These are phyloP conservation scores for Rhyzopertha dominica DNA, from an alignment of 1,140 invertebrate genomes.

Conservation along the genomic window DNA sequence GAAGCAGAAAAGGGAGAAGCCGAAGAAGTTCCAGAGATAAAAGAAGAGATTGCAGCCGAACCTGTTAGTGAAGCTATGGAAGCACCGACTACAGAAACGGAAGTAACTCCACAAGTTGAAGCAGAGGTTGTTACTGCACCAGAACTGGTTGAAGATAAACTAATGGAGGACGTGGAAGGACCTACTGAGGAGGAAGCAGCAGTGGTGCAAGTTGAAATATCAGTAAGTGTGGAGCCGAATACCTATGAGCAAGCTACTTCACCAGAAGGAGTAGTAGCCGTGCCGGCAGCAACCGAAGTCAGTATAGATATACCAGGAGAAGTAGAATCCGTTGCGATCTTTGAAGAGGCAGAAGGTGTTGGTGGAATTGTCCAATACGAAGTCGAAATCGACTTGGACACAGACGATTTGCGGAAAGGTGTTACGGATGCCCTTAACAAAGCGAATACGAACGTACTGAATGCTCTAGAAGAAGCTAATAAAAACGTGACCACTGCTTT, in stretches of 20 bases:
- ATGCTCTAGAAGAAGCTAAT: conserved; percentile 5
- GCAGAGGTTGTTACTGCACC: too few relatives aligned
- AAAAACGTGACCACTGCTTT: background rate
- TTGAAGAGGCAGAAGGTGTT: too few relatives aligned
- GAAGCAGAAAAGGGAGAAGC: conserved; percentile 2
- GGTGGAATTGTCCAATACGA: background rate
- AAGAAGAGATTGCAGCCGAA: background rate
- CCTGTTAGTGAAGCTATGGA: background rate
- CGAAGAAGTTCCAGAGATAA: background rate
- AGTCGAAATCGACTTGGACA: background rate
- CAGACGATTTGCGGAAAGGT: conserved; percentile 1
- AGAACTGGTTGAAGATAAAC: conserved; percentile 3
- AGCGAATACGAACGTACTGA: conserved; percentile 1
- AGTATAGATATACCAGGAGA: too few relatives aligned
- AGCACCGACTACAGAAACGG: too few relatives aligned
- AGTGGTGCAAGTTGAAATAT: background rate
- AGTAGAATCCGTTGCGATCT: too few relatives aligned
- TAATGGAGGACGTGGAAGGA: conserved; percentile 3
- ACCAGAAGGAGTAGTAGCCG: conserved; percentile 11
- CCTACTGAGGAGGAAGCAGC: background rate
- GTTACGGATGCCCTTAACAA: conserved; percentile 2
- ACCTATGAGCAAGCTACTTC: too few relatives aligned
- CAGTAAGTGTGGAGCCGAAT: too few relatives aligned
- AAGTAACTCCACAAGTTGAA: too few relatives aligned
- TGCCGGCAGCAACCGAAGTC: background rate